Evolutionary conservation across 2,797 vertebrate genomes (phyloP), one percentile per base, ranked within the genome.

Genomic region (Poeciliopsis presidionis): DNA sequence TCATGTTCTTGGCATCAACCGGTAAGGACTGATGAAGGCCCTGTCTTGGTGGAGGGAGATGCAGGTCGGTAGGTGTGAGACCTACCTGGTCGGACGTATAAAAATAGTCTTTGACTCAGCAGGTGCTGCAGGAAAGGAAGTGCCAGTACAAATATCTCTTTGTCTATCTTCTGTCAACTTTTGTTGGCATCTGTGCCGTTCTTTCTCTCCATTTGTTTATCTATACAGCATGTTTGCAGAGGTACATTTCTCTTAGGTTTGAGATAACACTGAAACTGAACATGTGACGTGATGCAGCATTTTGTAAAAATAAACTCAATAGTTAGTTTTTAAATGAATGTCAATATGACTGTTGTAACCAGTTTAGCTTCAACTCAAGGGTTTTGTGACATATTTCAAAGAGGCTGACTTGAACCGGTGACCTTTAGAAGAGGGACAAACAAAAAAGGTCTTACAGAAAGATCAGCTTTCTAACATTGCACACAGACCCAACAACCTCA

Each of bases 101-200:
- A 81, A 87, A 88, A 91, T 87, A 89, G 83, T 49, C 13, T 53
- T 13, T 88, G 87, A 83, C 76, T 76, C 86, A 74, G 55, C 41
- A 11, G 20, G 5, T 20, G 70, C 74, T 25, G 72, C 36, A 25
- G 0, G 5, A 36, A 43, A 20, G 33, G 49, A 65, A 65, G 43
- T 25, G 3, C 3, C 28, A 59, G 8, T 20, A 7, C 39, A 5
- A 41, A 28, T 16, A 59, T 25, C 2, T 55, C 18, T 51, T 11
- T 7, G 25, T 61, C 36, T 25, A 9, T 28, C 51, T 39, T 18
- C 18, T 43, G 41, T 12, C 33, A 49, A 46, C 30, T 57, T 12
- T 63, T 22, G 53, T 71, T 63, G 5, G 41, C 41, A 46, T 14
- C n/a, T 16, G 5, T 53, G 46, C 67, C 30, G 33, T 18, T 70